These are phyloP conservation scores for Gallinago nigripennis DNA, from an alignment of 2,797 vertebrate genomes.

Conservation along the genomic window DNA sequence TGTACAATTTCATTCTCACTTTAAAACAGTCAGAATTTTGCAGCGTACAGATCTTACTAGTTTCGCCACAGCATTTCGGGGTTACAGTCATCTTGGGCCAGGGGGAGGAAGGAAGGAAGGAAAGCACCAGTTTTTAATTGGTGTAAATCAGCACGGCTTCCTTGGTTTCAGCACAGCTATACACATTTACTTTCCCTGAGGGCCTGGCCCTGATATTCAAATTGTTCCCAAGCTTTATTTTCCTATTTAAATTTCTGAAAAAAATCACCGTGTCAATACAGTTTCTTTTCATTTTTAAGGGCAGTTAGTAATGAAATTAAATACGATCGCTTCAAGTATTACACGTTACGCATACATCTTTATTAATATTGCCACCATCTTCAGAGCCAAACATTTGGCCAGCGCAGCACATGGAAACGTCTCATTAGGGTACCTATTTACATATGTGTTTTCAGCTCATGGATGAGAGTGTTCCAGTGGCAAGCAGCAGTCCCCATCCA, in stretches of 20 bases:
- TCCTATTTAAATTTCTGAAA: constrained; percentile 55
- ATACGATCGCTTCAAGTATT: background rate
- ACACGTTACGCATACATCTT: background rate
- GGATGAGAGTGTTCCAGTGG: background rate
- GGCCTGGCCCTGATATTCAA: constrained; percentile 35
- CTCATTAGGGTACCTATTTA: constrained; percentile 57
- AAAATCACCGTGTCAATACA: constrained; percentile 34
- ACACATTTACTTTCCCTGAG: constrained; percentile 5
- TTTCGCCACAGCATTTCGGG: background rate
- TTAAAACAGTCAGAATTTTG: background rate
- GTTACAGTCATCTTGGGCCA: background rate
- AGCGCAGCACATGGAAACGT: background rate
- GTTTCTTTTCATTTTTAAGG: constrained; percentile 54
- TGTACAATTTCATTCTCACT: background rate
- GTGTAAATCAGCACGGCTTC: background rate
- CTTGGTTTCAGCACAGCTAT: background rate
- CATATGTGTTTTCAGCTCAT: background rate
- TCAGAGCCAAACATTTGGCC: constrained; percentile 19
- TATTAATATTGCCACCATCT: background rate
- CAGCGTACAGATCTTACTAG: background rate
- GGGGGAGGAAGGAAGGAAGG: background rate
- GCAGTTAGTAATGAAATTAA: constrained; percentile 48
- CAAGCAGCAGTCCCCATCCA: background rate
- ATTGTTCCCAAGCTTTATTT: constrained; percentile 37
- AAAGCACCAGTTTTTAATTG: background rate